Base-by-base conservation (phyloP, 2,113 vertebrate species). In the Larimichthys crocea region DNA sequence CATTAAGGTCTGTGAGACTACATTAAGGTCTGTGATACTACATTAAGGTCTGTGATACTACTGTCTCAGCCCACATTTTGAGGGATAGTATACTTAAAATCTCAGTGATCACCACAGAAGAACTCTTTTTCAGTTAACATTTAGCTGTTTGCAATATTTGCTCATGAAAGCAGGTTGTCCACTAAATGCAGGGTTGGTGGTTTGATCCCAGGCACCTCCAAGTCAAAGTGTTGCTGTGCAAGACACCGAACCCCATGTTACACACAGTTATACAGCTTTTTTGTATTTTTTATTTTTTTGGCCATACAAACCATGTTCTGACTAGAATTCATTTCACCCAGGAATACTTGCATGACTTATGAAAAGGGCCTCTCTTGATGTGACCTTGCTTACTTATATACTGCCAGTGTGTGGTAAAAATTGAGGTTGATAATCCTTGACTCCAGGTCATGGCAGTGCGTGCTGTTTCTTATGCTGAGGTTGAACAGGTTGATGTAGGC, bases 401-500 rank as follows among this genome's bases (percentile, higher is more conserved):
- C 96, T 0, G 96, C 93, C 0, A 96, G 97, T 70, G 96, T 98
- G 89, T 97, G 97, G 88, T 96, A 95, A 35, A 96, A 93, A 1
- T 97, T 98, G 74, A 97, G 95, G 74, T 95, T 94, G 67, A 76
- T 49, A 3, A 98, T 97, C 46, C 97, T 93, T 65, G 97, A 96
- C n/a, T 97, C 95, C 90, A 97, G 95, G 64, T 95, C 96, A 73
- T 87, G 72, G 86, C 95, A 96, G 66, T 92, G 95, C 9, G 92
- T 94, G 89, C 97, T 97, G 83, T 96, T 97, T 66, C 95, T 93
- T 3, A 98, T 96, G 87, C 97, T 98, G 65, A 95, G 92, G 82
- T 92, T 92, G 57, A 97, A 98, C 56, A 98, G 95, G 86, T 92
- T 87, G 10, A 97, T 96, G 92, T 98, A 98, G 89, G 96, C 93